Evolutionary conservation across 2,888 invertebrate genomes (phyloP), one percentile per base, ranked within the genome.

Genomic region (Tanypteryx hageni): DNA sequence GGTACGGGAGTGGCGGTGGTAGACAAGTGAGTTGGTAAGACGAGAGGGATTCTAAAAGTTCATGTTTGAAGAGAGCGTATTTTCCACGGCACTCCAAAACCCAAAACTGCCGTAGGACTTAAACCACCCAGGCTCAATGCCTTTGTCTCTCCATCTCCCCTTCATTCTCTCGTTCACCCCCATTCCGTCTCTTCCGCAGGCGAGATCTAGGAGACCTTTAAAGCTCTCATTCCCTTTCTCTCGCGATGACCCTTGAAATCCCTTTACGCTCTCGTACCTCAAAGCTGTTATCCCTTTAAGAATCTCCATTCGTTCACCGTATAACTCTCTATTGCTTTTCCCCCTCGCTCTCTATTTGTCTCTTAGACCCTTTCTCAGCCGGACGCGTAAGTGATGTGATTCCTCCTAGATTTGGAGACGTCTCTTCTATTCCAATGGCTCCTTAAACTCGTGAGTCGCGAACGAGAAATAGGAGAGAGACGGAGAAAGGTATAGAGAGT

Each of bases 321-420:
- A n/a, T n/a, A n/a, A n/a, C n/a, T n/a, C n/a, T 18, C 18, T 18
- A 9, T 13, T 2, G 61, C 22, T 9, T 22, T 76, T 76, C 22
- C 9, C 76, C 16, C 27, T 76, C 27, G 76, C 27, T 76, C 27
- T 22, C 76, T 76, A 16, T 18, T n/a, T 76, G n/a, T 27, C 11
- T 27, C 22, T 27, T 76, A 22, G n/a, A 13, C 76, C 22, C 22
- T 18, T 76, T 76, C 76, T 76, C 27, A 27, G 10, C 22, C 18
- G 68, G 68, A 68, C 18, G n/a, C 22, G 68, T 68, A 18, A 68
- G 68, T 44, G 68, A 68, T 76, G 22, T 76, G 76, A 76, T 76
- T 76, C 27, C 76, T 76, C 76, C 76, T 76, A 8, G 22, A 27
- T 76, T 13, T 76, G 76, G 27, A 22, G 27, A 76, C n/a, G 22